Conservation (phyloP, 1,140 invertebrate species). For the Xylocopa sonorina region DNA sequence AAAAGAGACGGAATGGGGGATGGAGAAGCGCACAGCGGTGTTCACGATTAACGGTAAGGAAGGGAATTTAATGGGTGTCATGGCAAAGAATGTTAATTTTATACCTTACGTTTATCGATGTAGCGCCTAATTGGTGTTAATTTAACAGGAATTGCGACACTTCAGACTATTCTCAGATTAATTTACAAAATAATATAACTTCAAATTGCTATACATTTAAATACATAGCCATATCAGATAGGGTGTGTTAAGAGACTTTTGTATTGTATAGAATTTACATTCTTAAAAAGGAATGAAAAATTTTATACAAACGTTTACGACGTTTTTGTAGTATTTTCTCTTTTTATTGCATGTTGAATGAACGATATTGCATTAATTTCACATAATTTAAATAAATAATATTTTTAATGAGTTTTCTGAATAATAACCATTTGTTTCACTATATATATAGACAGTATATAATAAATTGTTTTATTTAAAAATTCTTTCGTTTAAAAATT, state of each 20-base stretch:
- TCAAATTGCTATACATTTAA: neutral
- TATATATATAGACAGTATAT: neutral
- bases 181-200: constrained; percentile 6
- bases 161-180: neutral
- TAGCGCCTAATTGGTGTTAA: constrained; percentile 33
- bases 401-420: too few relatives aligned
- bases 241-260: neutral
- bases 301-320: neutral
- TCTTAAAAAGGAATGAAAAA: neutral
- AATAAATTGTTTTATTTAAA: neutral
- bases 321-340: too few relatives aligned
- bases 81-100: constrained; percentile 65
- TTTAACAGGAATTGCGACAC: neutral
- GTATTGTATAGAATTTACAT: too few relatives aligned
- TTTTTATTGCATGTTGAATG: neutral
- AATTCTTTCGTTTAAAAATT: too few relatives aligned
- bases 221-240: too few relatives aligned
- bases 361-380: neutral
- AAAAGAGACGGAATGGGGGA: constrained; percentile 35
- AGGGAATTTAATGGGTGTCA: constrained; percentile 69
- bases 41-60: constrained; percentile 55
- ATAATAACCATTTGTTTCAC: neutral
- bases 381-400: too few relatives aligned
- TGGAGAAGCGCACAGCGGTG: constrained; percentile 33
- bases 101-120: constrained; percentile 38